A percentile compares a stretch with the other conserved stretches of the same genome.
Conservation (phyloP, 2,797 vertebrate species). For the Melanotaenia parkinsoni region DNA sequence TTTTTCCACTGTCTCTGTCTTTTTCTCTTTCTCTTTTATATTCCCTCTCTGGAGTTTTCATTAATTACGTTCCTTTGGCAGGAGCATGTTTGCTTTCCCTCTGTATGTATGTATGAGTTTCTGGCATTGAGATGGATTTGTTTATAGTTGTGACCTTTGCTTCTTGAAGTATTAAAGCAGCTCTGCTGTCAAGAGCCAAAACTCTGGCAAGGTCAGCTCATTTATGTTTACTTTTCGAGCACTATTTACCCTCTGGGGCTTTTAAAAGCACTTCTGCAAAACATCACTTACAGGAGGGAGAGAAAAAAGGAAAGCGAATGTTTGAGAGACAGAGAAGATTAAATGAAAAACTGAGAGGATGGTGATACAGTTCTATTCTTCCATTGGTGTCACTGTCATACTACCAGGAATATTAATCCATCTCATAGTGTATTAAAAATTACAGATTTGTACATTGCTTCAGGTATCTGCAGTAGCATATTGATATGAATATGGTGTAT, state of each 20-base stretch:
- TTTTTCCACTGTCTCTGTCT: constrained; percentile 64
- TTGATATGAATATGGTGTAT: constrained; percentile 60
- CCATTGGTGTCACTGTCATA: constrained; percentile 43
- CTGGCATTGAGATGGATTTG: constrained; percentile 85
- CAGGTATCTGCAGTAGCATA: constrained; percentile 49
- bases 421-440: constrained; percentile 45
- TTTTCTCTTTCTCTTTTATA: constrained; percentile 64
- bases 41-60: constrained; percentile 72
- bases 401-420: constrained; percentile 44
- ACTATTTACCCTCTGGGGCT: constrained; percentile 92
- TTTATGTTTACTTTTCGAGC: constrained; percentile 94
- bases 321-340: constrained; percentile 54
- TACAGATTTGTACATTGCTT: constrained; percentile 41
- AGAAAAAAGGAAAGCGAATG: constrained; percentile 45
- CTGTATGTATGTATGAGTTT: constrained; percentile 71
- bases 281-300: constrained; percentile 86
- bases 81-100: constrained; percentile 76
- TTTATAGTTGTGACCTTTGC: constrained; percentile 91
- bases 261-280: constrained; percentile 94
- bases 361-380: constrained; percentile 47
- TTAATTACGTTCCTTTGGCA: constrained; percentile 78
- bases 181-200: constrained; percentile 91
- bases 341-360: constrained; percentile 46
- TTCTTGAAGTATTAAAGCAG: constrained; percentile 91
- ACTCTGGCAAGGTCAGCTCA: constrained; percentile 93